Base-by-base conservation (phyloP, 2,888 invertebrate genomes). In the Erannis defoliaria region DNA sequence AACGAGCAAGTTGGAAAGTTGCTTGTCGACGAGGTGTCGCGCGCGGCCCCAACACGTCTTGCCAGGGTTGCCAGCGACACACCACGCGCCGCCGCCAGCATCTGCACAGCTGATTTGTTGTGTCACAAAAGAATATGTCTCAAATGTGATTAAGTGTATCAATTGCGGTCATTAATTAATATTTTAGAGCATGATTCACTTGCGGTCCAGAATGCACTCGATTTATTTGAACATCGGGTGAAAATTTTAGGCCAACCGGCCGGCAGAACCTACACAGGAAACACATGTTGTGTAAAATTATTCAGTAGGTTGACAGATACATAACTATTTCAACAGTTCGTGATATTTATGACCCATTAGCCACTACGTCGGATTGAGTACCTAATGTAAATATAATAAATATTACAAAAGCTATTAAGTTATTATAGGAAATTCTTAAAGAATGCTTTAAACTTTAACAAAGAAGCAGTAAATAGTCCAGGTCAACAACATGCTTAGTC, bases 1-100 rank as follows among this genome's bases (percentile, higher is more conserved):
- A 88, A 84, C 78, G 73, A 78, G 72, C 77, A 79, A 85, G 85
- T 88, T 89, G 83, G 87, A 89, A 90, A 90, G 88, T 87, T 86
- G 81, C 74, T 77, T 72, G 74, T 73, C 76, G 73, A 68, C 71
- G 74, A 76, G 76, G 62, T 65, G 70, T 69, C 61, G 68, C 40
- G 65, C 62, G 62, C 10, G 60, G 35, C 42, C 64, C 55, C 59
- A 59, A 62, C 69, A 61, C 69, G 62, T 63, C 64, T 59, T 66
- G 67, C 71, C 70, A 70, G 71, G 72, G 49, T 59, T 66, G 67
- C 71, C 70, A 70, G 71, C 72, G 49, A 55, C 67, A 72, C 81
- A 76, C 84, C 86, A 86, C 88, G 57, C 26, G 19, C 19, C 12
- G 40, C n/a, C 23, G 14, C n/a, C 40, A n/a, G 31, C 37, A 49